A percentile compares a stretch with the other conserved stretches of the same genome.
These are phyloP conservation scores for Pollenia labialis DNA, from an alignment of 2,888 invertebrate genomes.

Conservation along the genomic window DNA sequence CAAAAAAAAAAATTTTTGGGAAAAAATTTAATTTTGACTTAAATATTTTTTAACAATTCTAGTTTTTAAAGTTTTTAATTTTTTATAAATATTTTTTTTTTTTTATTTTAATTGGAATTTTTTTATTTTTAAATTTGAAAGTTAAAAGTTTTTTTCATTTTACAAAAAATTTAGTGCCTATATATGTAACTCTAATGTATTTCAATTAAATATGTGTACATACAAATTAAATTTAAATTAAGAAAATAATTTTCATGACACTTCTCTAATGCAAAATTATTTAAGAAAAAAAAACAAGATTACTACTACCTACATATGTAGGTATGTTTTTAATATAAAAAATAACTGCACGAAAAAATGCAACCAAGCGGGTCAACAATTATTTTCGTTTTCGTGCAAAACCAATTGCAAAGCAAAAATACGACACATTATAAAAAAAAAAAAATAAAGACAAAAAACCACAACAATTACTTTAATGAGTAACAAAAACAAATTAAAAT, in stretches of 20 bases:
- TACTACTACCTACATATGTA: too few relatives aligned
- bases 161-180: too few relatives aligned
- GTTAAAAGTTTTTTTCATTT: too few relatives aligned
- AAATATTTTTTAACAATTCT: too few relatives aligned
- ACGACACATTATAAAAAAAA: neutral
- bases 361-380: constrained; percentile 58
- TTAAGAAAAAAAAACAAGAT: constrained; percentile 10
- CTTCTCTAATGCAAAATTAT: constrained; percentile 1
- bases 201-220: too few relatives aligned
- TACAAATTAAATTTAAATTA: neutral
- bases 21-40: too few relatives aligned
- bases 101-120: too few relatives aligned
- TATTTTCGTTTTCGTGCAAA: constrained; percentile 20
- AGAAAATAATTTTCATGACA: constrained; percentile 48
- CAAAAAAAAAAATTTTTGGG: too few relatives aligned
- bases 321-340: constrained; percentile 26
- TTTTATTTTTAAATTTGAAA: neutral
- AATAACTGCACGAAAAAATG: constrained; percentile 58
- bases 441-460: constrained; percentile 3
- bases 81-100: too few relatives aligned
- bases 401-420: constrained; percentile 12
- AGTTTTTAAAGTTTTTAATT: too few relatives aligned
- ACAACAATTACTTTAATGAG: constrained; percentile 30
- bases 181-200: neutral
- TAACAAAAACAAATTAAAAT: neutral